Conservation (phyloP, 1,140 invertebrate species). For the Pomacea maculata region DNA sequence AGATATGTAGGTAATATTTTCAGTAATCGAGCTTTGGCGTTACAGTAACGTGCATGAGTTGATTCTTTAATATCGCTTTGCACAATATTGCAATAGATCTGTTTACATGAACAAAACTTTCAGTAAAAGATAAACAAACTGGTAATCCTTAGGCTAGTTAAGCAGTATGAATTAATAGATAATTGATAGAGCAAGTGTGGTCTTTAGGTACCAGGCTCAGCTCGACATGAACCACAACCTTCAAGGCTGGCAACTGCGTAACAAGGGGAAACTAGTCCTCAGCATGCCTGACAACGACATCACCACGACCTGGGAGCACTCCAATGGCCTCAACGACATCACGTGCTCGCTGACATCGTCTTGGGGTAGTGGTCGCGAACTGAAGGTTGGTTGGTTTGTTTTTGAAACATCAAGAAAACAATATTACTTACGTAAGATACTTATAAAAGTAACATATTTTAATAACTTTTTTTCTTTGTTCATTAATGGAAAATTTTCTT, state of each 20-base stretch:
- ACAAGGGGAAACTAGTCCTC: constrained; percentile 22
- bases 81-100: too few species aligned
- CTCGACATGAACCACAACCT: constrained; percentile 31
- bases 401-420: not conserved
- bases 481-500: not conserved
- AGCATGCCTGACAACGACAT: constrained; percentile 7
- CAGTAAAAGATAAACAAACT: too few species aligned
- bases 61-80: too few species aligned
- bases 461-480: not conserved
- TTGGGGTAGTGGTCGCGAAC: constrained; percentile 33
- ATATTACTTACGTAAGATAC: too few species aligned
- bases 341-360: constrained; percentile 22
- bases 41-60: too few species aligned
- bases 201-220: constrained; percentile 20
- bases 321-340: constrained; percentile 29
- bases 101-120: too few species aligned
- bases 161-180: too few species aligned
- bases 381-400: constrained; percentile 22
- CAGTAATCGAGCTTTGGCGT: too few species aligned
- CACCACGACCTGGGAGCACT: constrained; percentile 34
- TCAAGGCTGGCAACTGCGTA: constrained; percentile 32
- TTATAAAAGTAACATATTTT: not conserved
- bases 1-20: too few species aligned
- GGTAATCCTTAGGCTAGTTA: too few species aligned
- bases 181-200: not conserved